Percentiles rank a stretch among this genome's conserved stretches.
Evolutionary conservation across 1,140 invertebrate genomes (phyloP).

Genomic region (Idris sp.): DNA sequence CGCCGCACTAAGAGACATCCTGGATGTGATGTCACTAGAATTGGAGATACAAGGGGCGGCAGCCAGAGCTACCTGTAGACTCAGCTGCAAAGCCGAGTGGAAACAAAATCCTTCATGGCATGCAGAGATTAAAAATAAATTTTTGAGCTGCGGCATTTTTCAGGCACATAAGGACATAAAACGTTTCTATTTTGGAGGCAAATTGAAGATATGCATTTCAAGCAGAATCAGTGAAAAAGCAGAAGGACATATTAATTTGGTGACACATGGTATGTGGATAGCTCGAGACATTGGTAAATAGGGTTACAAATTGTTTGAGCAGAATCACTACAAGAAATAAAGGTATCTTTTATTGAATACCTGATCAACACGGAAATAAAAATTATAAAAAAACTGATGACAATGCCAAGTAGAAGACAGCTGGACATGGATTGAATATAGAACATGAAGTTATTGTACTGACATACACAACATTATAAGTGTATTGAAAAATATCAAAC

Average conservation of each 20-base stretch:
- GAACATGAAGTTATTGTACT: too few relatives aligned
- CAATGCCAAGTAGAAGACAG: too few relatives aligned
- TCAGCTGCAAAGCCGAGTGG: constrained; percentile 2
- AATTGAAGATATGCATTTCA: background rate
- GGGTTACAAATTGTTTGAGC: too few relatives aligned
- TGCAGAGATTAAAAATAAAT: background rate
- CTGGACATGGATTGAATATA: too few relatives aligned
- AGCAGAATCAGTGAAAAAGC: background rate
- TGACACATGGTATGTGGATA: background rate
- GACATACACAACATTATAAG: too few relatives aligned
- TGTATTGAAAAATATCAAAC: too few relatives aligned
- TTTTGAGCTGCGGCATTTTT: background rate
- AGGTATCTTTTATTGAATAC: too few relatives aligned
- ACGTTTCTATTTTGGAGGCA: background rate
- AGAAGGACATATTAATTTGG: background rate
- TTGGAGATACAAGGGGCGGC: constrained; percentile 5
- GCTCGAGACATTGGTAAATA: too few relatives aligned
- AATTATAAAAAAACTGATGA: too few relatives aligned
- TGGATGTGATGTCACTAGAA: background rate
- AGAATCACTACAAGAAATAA: too few relatives aligned
- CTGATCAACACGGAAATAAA: too few relatives aligned
- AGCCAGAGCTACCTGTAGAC: background rate
- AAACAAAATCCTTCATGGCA: background rate
- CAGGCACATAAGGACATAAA: background rate
- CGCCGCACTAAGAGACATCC: background rate